Evolutionary conservation across 2,113 vertebrate genomes (phyloP).

Genomic region (Sceloporus undulatus): DNA sequence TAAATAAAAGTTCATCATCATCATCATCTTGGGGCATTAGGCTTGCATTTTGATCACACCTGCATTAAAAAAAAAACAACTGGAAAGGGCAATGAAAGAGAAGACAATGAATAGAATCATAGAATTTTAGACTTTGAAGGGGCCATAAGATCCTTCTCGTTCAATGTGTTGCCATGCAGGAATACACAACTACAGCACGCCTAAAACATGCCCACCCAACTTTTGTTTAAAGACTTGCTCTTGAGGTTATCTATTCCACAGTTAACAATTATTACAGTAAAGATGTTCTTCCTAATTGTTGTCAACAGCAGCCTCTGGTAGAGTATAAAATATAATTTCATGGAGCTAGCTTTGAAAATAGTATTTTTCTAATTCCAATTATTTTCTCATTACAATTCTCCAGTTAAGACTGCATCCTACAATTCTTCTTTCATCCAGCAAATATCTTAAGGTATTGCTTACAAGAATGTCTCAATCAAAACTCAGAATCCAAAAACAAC

Average conservation of each 20-base stretch:
- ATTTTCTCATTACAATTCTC: not conserved
- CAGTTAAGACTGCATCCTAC: not conserved
- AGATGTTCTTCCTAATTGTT: not conserved
- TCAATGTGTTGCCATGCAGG: too few species aligned
- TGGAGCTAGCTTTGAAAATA: not conserved
- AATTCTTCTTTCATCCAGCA: not conserved
- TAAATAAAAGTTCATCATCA: too few species aligned
- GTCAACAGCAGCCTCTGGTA: not conserved
- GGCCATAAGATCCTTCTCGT: too few species aligned
- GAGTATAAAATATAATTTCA: not conserved
- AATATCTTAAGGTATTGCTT: not conserved
- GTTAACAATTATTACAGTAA: too few species aligned
- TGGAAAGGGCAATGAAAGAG: not conserved
- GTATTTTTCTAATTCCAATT: not conserved
- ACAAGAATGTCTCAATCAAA: not conserved
- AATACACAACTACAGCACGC: too few species aligned
- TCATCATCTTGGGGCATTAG: too few species aligned
- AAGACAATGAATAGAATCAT: too few species aligned
- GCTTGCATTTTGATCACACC: too few species aligned
- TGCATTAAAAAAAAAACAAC: not conserved
- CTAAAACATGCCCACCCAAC: too few species aligned
- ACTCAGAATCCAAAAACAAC: not conserved
- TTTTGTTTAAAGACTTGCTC: too few species aligned
- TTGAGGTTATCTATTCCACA: too few species aligned
- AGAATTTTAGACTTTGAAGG: too few species aligned